Evolutionary conservation across 2,888 invertebrate species (phyloP).

Genomic region (Eueremaeus valkanovi): DNA sequence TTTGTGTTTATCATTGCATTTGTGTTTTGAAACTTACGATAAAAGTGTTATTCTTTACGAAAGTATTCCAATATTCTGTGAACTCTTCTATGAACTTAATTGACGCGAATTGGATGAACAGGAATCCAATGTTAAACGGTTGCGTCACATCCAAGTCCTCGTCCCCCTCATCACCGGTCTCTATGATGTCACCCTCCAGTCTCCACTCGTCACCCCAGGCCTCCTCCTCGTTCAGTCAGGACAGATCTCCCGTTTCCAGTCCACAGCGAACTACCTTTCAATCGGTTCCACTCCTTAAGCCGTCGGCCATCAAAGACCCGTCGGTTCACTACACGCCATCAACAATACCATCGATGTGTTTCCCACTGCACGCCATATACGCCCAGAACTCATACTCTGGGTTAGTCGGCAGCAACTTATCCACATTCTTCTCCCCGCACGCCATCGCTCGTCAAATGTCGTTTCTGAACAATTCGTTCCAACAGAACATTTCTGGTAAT

Average conservation of each 20-base stretch:
- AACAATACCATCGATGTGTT: conserved; percentile 17
- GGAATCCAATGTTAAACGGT: neutral
- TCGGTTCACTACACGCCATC: conserved; percentile 2
- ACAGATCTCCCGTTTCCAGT: conserved; percentile 3
- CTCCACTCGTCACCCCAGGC: conserved; percentile 18
- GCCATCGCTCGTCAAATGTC: conserved; percentile 32
- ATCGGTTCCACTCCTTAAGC: conserved; percentile 27
- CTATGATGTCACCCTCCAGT: conserved; percentile 24
- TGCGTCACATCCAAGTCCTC: conserved; percentile 24
- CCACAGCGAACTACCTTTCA: conserved; percentile 7
- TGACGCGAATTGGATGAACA: neutral
- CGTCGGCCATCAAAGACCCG: conserved; percentile 28
- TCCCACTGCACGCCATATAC: conserved; percentile 19
- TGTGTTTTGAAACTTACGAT: no score
- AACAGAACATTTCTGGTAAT: conserved; percentile 25
- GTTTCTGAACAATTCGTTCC: conserved; percentile 18
- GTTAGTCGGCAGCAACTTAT: conserved; percentile 24
- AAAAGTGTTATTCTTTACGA: no score
- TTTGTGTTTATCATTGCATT: no score
- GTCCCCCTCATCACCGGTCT: conserved; percentile 6
- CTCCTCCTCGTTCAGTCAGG: conserved; percentile 25
- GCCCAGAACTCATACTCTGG: conserved; percentile 25
- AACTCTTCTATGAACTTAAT: neutral
- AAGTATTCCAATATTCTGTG: no score
- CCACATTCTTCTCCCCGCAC: conserved; percentile 15